phyloP scores from a whole-genome alignment of 1,140 invertebrate species.

The Lordiphosa stackelbergi region DNA sequence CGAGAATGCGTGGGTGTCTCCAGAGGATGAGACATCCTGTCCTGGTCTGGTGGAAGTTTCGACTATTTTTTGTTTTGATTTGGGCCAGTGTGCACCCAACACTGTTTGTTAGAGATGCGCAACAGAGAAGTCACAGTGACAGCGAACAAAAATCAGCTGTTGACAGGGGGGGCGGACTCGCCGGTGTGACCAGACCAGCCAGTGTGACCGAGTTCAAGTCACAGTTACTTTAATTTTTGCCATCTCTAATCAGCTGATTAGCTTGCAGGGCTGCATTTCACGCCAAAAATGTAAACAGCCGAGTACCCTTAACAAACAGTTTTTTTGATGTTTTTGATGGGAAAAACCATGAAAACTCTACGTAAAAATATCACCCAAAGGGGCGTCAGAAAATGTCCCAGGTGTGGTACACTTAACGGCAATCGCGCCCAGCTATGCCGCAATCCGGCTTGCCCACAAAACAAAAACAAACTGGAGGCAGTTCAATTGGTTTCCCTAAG shows the following conservation, averaged over 20 bases:
- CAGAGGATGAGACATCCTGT: constrained; percentile 49
- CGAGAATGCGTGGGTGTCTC: constrained; percentile 21
- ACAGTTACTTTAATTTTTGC: no score
- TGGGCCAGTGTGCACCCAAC: no score
- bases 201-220: no score
- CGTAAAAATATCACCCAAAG: constrained; percentile 21
- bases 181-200: no score
- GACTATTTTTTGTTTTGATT: no score
- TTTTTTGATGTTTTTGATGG: background rate
- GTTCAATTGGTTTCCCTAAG: constrained; percentile 47
- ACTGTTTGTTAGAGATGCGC: no score
- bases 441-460: constrained; percentile 53
- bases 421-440: constrained; percentile 55
- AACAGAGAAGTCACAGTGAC: no score
- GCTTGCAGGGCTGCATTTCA: background rate
- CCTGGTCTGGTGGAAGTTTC: no score
- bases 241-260: constrained; percentile 1
- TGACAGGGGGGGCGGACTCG: no score
- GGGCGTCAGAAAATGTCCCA: constrained; percentile 55
- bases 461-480: constrained; percentile 52
- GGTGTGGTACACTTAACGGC: constrained; percentile 63
- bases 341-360: constrained; percentile 8
- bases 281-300: background rate
- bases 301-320: background rate
- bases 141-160: no score